Percentiles rank a stretch among this genome's conserved stretches.
These are phyloP conservation scores for Centropus unirufus DNA, from an alignment of 2,113 vertebrate genomes.

Conservation along the genomic window DNA sequence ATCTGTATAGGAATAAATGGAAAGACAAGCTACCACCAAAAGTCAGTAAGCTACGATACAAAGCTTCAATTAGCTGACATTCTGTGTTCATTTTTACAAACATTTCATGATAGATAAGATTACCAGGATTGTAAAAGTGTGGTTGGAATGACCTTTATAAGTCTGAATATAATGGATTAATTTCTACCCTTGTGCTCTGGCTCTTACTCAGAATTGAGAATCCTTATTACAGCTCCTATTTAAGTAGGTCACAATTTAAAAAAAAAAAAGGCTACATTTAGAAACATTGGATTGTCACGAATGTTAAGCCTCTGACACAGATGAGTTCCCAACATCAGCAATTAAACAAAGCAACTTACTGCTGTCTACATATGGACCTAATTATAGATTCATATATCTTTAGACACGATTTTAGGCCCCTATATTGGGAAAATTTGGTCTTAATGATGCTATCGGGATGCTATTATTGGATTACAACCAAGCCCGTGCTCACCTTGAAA, in stretches of 20 bases:
- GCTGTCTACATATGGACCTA: background rate
- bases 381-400: background rate
- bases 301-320: background rate
- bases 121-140: background rate
- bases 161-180: background rate
- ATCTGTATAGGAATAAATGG: background rate
- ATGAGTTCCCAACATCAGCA: background rate
- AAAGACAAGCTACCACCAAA: background rate
- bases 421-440: background rate
- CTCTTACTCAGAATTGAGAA: background rate
- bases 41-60: background rate
- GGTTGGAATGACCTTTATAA: background rate
- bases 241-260: constrained; percentile 14
- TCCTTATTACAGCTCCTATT: background rate
- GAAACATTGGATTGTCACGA: background rate
- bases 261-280: background rate
- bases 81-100: background rate
- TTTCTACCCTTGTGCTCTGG: background rate
- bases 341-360: background rate
- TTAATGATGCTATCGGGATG: background rate
- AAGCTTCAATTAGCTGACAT: background rate
- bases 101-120: background rate
- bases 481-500: background rate
- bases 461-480: background rate
- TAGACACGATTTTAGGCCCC: background rate